Base-by-base conservation (phyloP, 2,113 vertebrate species). In the Ia io region DNA sequence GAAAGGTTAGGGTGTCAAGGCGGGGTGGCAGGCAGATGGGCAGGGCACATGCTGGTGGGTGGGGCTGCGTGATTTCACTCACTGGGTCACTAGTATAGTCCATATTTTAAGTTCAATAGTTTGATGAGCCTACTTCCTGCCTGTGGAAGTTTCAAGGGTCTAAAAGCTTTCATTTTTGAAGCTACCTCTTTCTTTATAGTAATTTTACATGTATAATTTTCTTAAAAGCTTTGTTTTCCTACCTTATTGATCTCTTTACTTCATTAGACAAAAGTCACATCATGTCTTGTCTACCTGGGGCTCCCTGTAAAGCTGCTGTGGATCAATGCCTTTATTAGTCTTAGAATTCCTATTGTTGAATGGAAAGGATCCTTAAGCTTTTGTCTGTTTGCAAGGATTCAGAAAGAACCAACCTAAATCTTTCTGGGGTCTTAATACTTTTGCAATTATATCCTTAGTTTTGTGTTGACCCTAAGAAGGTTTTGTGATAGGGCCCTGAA, bases 131-230 rank as follows among this genome's bases (percentile, higher is more conserved):
- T 69, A n/a, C 28, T 65, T 94, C 42, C 35, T 88, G 59, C n/a
- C 51, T 78, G 2, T 32, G 53, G 28, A 84, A 44, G 49, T 71
- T 94, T 44, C 18, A 53, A 51, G 70, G 30, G 3, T 53, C 83
- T 76, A 44, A 91, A 87, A 67, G 28, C 25, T 49, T 90, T 73
- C 49, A 23, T 86, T 80, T 80, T 76, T 59, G 74, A 93, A 93
- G 70, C 59, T n/a, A 63, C 30, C 37, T 94, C 37, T 91, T 87
- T 82, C 49, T 49, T 74, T 42, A 63, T 13, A 53, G 11, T 69
- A 84, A 40, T 91, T 71, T 85, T 91, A 49, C 53, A 42, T 65
- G 59, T 84, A 65, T 44, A 71, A 25, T 94, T 94, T 84, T 47
- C 70, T 88, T 84, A 40, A 85, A 85, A 85, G 73, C 56, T 85